These are phyloP conservation scores for Chrysolina americana DNA, from an alignment of 2,888 invertebrate genomes.

Conservation along the genomic window DNA sequence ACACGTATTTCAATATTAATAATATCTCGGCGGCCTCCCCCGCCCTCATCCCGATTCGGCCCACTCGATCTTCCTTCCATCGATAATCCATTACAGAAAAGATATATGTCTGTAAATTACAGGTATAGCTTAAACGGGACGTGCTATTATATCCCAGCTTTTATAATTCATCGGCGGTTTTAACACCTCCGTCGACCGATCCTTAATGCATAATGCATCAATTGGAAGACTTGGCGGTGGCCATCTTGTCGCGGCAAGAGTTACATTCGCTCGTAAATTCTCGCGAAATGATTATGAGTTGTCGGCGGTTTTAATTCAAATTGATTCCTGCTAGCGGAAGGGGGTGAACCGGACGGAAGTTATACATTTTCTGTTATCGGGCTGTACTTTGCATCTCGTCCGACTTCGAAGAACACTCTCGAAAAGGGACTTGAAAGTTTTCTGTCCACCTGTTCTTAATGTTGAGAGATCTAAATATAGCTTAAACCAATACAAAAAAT, in stretches of 20 bases:
- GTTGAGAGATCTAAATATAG: too few relatives aligned
- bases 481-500: too few relatives aligned
- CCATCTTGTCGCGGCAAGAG: slow-evolving; percentile 33
- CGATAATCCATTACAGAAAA: slow-evolving; percentile 51
- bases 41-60: slow-evolving; percentile 8
- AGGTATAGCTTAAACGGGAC: slow-evolving; percentile 55
- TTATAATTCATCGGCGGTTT: slow-evolving; percentile 65
- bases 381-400: too few relatives aligned
- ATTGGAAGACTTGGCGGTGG: slow-evolving; percentile 51
- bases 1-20: slow-evolving; percentile 7
- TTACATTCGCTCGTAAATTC: slow-evolving; percentile 19
- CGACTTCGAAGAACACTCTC: too few relatives aligned
- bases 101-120: slow-evolving; percentile 57
- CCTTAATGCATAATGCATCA: slow-evolving; percentile 62
- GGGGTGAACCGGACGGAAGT: not conserved
- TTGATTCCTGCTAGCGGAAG: not conserved
- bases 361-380: not conserved
- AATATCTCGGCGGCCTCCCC: slow-evolving; percentile 3
- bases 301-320: slow-evolving; percentile 7
- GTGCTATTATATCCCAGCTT: slow-evolving; percentile 57
- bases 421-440: too few relatives aligned
- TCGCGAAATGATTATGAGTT: slow-evolving; percentile 24
- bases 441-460: too few relatives aligned
- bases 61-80: slow-evolving; percentile 22
- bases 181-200: slow-evolving; percentile 63